phyloP scores from a whole-genome alignment of 2,797 vertebrate species.

The Poecilia picta region DNA sequence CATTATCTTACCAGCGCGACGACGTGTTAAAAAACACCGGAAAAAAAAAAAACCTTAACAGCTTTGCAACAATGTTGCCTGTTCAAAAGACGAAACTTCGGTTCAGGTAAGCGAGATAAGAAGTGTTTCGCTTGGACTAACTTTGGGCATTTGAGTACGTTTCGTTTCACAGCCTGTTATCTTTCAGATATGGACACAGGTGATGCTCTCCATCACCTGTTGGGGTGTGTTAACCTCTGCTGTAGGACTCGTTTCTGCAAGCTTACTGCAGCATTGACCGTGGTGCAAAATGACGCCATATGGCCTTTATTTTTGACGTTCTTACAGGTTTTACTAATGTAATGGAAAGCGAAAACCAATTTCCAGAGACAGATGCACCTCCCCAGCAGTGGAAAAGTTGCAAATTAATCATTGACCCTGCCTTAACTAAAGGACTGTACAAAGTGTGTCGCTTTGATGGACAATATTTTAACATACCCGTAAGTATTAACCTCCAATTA shows the following conservation, averaged over 20 bases:
- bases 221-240: conserved; percentile 69
- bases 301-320: neutral
- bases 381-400: conserved; percentile 92
- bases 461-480: conserved; percentile 89
- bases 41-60: conserved; percentile 30
- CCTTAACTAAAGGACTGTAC: conserved; percentile 88
- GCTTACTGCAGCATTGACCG: conserved; percentile 11
- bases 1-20: conserved; percentile 39
- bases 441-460: conserved; percentile 97
- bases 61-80: conserved; percentile 66
- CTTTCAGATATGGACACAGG: conserved; percentile 48
- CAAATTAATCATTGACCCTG: conserved; percentile 95
- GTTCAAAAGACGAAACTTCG: conserved; percentile 46
- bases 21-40: conserved; percentile 31
- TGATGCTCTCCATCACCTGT: conserved; percentile 79
- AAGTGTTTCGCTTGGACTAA: neutral
- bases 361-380: conserved; percentile 82
- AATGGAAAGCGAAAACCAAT: conserved; percentile 91
- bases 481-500: conserved; percentile 67
- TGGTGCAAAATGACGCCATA: conserved; percentile 1
- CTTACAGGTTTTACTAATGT: conserved; percentile 91
- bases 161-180: neutral
- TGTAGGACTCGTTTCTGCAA: conserved; percentile 22
- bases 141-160: neutral
- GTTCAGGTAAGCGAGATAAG: conserved; percentile 47